A percentile compares a stretch with the other conserved stretches of the same genome.
phyloP scores from a whole-genome alignment of 2,113 vertebrate species.

The Chascanopsetta lugubris region DNA sequence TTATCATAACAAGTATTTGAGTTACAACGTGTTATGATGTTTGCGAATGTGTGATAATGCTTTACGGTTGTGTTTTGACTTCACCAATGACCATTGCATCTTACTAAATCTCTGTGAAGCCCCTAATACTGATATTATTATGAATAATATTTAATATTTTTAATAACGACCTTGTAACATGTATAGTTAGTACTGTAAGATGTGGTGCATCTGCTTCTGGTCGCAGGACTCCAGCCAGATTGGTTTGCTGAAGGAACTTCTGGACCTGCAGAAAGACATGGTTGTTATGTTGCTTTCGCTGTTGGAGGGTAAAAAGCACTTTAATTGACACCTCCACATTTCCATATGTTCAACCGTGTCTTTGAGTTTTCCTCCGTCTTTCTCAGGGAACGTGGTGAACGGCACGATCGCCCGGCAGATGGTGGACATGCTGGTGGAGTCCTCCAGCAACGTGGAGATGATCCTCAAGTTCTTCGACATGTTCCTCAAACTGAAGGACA shows the following conservation, averaged over 20 bases:
- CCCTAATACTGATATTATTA: too few relatives aligned
- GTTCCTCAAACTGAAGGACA: slow-evolving; percentile 98
- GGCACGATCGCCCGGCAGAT: slow-evolving; percentile 97
- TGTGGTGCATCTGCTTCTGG: slow-evolving; percentile 43
- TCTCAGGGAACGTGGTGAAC: slow-evolving; percentile 92
- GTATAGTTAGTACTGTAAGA: slow-evolving; percentile 41
- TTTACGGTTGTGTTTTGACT: slow-evolving; percentile 36
- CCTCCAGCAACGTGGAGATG: slow-evolving; percentile 97
- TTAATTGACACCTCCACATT: too few relatives aligned
- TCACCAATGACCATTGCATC: slow-evolving; percentile 42
- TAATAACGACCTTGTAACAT: not conserved
- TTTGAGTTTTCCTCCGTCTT: slow-evolving; percentile 16
- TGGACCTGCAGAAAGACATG: slow-evolving; percentile 98
- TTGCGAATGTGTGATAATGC: slow-evolving; percentile 36
- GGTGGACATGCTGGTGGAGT: slow-evolving; percentile 99
- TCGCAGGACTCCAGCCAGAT: slow-evolving; percentile 94
- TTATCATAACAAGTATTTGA: slow-evolving; percentile 48
- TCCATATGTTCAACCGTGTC: slow-evolving; percentile 7
- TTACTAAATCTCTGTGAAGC: slow-evolving; percentile 37
- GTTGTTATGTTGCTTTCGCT: slow-evolving; percentile 96
- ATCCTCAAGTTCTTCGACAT: slow-evolving; percentile 99
- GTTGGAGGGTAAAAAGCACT: slow-evolving; percentile 83
- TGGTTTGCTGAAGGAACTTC: slow-evolving; percentile 91
- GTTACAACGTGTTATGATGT: slow-evolving; percentile 10
- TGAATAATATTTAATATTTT: too few relatives aligned